Conservation (phyloP, 1,140 invertebrate genomes). For the Euura saliciscinereae region DNA sequence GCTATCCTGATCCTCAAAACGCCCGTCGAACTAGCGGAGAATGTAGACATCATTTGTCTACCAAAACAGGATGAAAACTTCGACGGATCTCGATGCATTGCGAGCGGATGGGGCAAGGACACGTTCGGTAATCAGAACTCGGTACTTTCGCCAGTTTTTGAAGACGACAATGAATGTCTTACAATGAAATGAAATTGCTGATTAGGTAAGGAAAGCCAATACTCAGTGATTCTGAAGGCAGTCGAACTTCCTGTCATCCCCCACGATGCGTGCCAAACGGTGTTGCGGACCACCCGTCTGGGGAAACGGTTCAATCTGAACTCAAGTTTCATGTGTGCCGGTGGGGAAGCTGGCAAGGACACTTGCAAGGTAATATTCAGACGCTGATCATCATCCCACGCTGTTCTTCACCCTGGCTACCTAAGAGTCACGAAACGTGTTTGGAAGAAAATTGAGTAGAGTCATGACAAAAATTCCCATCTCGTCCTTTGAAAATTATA, state of each 20-base stretch:
- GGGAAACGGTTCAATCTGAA: constrained; percentile 64
- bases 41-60: constrained; percentile 76
- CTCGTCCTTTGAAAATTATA: too few species aligned
- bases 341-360: constrained; percentile 65
- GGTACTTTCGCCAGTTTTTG: too few species aligned
- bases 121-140: constrained; percentile 65
- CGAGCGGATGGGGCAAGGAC: constrained; percentile 85
- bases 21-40: constrained; percentile 65
- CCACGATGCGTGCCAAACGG: constrained; percentile 61
- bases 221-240: constrained; percentile 76
- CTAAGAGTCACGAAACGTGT: too few species aligned
- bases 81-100: constrained; percentile 67
- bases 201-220: constrained; percentile 62
- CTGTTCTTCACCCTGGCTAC: too few species aligned
- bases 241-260: constrained; percentile 70
- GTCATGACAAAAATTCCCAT: too few species aligned
- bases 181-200: too few species aligned
- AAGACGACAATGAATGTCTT: too few species aligned
- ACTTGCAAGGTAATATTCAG: constrained; percentile 65
- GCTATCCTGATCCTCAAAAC: constrained; percentile 68
- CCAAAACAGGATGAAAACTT: constrained; percentile 60
- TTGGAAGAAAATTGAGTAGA: too few species aligned
- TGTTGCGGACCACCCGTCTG: constrained; percentile 62
- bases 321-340: constrained; percentile 69
- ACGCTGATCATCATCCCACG: too few species aligned